phyloP scores from a whole-genome alignment of 2,888 invertebrate genomes.

The Caenorhabditis afra region DNA sequence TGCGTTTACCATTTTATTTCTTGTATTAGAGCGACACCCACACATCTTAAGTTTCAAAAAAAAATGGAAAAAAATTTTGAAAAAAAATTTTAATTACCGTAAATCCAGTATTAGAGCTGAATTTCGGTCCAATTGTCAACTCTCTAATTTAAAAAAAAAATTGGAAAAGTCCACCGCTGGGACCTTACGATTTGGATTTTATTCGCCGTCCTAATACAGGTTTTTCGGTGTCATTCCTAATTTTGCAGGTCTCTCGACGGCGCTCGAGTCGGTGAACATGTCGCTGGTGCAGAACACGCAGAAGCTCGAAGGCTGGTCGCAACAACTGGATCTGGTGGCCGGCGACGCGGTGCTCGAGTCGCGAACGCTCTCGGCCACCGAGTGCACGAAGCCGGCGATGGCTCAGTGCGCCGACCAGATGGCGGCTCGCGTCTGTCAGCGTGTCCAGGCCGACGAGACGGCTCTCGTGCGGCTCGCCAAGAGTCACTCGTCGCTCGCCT shows the following conservation, averaged over 20 bases:
- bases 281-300: slow-evolving; percentile 48
- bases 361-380: slow-evolving; percentile 53
- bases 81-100: too few relatives aligned
- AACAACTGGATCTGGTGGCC: slow-evolving; percentile 60
- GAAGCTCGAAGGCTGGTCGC: slow-evolving; percentile 68
- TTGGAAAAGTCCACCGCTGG: too few relatives aligned
- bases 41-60: too few relatives aligned
- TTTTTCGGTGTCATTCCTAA: too few relatives aligned
- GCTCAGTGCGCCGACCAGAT: slow-evolving; percentile 51
- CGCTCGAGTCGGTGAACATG: slow-evolving; percentile 52
- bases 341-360: slow-evolving; percentile 56
- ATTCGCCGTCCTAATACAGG: too few relatives aligned
- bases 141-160: too few relatives aligned
- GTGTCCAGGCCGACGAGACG: neutral
- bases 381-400: slow-evolving; percentile 61
- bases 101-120: too few relatives aligned
- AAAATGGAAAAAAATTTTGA: too few relatives aligned
- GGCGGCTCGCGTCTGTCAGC: slow-evolving; percentile 28
- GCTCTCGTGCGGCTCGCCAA: slow-evolving; percentile 12
- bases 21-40: too few relatives aligned
- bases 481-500: slow-evolving; percentile 7
- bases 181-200: too few relatives aligned
- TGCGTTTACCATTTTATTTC: too few relatives aligned
- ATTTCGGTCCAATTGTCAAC: too few relatives aligned
- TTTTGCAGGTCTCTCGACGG: slow-evolving; percentile 42